phyloP scores from a whole-genome alignment of 2,797 vertebrate species.

The Sebastes iracundus region DNA sequence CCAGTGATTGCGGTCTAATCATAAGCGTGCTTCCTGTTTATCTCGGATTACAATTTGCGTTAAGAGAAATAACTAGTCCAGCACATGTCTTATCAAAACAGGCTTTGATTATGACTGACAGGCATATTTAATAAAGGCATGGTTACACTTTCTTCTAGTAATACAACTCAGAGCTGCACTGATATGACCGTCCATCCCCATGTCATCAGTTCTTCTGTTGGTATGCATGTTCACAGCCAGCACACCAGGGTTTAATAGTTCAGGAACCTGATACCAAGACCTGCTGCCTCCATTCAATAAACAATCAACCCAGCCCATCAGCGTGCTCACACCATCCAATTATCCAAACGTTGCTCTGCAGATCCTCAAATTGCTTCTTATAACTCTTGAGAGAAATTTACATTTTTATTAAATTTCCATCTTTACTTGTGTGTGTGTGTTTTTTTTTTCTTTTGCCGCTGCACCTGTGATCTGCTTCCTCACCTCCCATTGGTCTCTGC shows the following conservation, averaged over 20 bases:
- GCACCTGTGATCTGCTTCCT: slow-evolving; percentile 16
- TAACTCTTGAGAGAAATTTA: slow-evolving; percentile 39
- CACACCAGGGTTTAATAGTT: slow-evolving; percentile 16
- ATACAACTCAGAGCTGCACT: background rate
- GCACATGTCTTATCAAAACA: background rate
- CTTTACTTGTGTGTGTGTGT: background rate
- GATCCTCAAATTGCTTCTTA: slow-evolving; percentile 25
- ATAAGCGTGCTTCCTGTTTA: slow-evolving; percentile 6
- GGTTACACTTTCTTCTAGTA: too few relatives aligned
- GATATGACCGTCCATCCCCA: background rate
- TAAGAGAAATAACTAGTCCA: background rate
- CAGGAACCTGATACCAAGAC: background rate
- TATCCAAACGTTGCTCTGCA: slow-evolving; percentile 7
- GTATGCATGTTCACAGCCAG: background rate
- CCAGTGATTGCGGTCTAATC: background rate
- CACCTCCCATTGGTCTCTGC: background rate
- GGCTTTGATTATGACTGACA: background rate
- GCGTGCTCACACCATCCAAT: background rate
- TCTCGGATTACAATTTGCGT: background rate
- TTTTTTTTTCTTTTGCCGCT: background rate
- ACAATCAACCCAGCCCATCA: slow-evolving; percentile 21
- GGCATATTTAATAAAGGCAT: background rate
- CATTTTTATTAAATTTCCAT: slow-evolving; percentile 52
- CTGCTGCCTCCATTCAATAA: slow-evolving; percentile 23
- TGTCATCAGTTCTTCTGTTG: background rate